Evolutionary conservation across 2,113 vertebrate species (phyloP), one percentile per base, ranked within the genome.

Genomic region (Trichechus manatus): DNA sequence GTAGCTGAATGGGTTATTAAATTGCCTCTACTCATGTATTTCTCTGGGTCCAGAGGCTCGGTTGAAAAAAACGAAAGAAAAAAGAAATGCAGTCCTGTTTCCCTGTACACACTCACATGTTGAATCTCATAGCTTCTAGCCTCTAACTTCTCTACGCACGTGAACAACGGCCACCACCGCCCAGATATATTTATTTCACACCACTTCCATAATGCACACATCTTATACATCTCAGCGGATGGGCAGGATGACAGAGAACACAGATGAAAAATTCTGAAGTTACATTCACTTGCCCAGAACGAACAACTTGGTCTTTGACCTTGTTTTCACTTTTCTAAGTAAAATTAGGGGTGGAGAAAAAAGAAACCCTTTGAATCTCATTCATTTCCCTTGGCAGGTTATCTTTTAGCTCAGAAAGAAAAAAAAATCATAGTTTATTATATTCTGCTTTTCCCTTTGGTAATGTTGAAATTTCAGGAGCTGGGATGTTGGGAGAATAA

Each of bases 181-280:
- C n/a, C 42, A 1, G 5, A 8, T 1, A 29, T 2, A 6, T 8
- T 1, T 14, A n/a, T 9, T 42, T 36, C 77, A 7, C 1, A 4
- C 11, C 59, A 19, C 14, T 39, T 23, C 6, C 0, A 2, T 10
- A 1, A 44, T 31, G 0, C 27, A 3, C 2, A 1, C 4, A 31
- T 1, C 2, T 39, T 9, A 5, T 2, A 0, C 1, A 2, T 10
- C 53, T 17, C 47, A 29, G 3, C 3, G 1, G 3, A 1, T 6
- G 39, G 47, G 47, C 27, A 1, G 7, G 31, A 5, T 7, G 44
- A 11, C 29, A 22, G 33, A 22, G 5, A 1, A 11, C 19, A 2
- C 0, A 27, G 2, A 22, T 10, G 14, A 1, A 17, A 8, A n/a
- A 25, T 5, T 6, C 77, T 39, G 23, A 20, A 0, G 53, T 19